A percentile compares a stretch with the other conserved stretches of the same genome.
Evolutionary conservation across 1,140 invertebrate species (phyloP).

Genomic region (Pogonognathellus flavescens): DNA sequence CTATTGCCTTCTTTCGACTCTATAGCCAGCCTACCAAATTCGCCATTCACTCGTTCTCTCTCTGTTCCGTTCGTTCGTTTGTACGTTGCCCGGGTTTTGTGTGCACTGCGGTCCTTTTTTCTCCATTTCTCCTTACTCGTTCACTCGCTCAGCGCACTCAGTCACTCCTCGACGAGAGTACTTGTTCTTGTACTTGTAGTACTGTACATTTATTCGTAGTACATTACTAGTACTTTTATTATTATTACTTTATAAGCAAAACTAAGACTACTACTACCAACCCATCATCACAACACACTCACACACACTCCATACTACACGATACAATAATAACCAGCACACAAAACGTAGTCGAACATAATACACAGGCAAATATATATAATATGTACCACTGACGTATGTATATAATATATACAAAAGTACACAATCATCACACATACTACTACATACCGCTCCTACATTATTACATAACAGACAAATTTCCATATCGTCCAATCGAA

Average conservation of each 20-base stretch:
- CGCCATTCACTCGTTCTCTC: conserved; percentile 42
- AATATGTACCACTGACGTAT: not conserved
- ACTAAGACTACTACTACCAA: no score
- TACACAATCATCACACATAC: not conserved
- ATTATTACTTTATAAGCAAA: not conserved
- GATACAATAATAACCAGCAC: not conserved
- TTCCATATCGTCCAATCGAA: conserved; percentile 40
- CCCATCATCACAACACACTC: not conserved
- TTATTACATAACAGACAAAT: conserved; percentile 10
- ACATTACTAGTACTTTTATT: not conserved
- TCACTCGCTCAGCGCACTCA: conserved; percentile 39
- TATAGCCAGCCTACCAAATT: conserved; percentile 1
- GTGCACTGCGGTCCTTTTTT: conserved; percentile 49
- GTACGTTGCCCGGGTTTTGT: conserved; percentile 47
- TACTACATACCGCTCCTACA: not conserved
- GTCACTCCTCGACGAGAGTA: conserved; percentile 35
- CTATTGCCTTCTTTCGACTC: not conserved
- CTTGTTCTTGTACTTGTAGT: conserved; percentile 18
- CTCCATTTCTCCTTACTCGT: conserved; percentile 40
- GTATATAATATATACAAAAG: not conserved
- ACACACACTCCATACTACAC: not conserved
- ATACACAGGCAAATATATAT: not conserved
- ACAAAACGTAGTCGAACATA: not conserved
- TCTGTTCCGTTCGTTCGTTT: conserved; percentile 19
- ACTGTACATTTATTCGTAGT: not conserved